Evolutionary conservation across 2,797 vertebrate genomes (phyloP), one percentile per base, ranked within the genome.

Genomic region (Tragelaphus eurycerus): DNA sequence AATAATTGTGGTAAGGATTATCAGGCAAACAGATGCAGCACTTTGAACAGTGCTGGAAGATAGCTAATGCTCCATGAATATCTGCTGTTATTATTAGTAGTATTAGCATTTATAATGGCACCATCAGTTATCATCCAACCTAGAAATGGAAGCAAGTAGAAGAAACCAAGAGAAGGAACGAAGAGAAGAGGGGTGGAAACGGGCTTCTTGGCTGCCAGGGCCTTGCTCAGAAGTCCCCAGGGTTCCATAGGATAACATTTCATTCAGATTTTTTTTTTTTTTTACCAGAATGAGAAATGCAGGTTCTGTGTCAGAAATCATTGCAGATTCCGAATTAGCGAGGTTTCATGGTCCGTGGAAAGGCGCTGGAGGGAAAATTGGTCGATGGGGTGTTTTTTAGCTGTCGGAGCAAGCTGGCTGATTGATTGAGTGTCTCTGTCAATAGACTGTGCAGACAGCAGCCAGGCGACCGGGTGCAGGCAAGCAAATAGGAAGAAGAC

Each of bases 241-340:
- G 76, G 71, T 71, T 55, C 46, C 31, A 0, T 11, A 21, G 23
- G 46, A 89, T 84, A 84, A 67, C 79, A 95, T 96, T 96, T 94
- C 95, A 96, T 81, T 74, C 94, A 83, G 88, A 88, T 90, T 93
- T 76, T 86, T 76, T 48, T 81, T 83, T 54, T 2, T 67, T 67
- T 67, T 17, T 1, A 55, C 29, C 12, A 7, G 94, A 96, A 95
- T 97, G 96, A 98, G 96, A 95, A 97, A 98, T 94, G 92, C 52
- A 59, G 86, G 71, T 95, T 96, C 93, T 95, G 43, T 97, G 96
- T 96, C 94, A 95, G 97, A 98, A 98, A 97, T 97, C 97, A 96
- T 96, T 94, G 96, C 88, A 96, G 92, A 98, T 98, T 97, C 95
- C 92, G 98, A 98, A 98, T 98, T 97, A 97, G 96, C 96, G 96